A percentile compares a stretch with the other conserved stretches of the same genome.
Conservation (phyloP, 2,113 vertebrate species). For the Varanus komodoensis region DNA sequence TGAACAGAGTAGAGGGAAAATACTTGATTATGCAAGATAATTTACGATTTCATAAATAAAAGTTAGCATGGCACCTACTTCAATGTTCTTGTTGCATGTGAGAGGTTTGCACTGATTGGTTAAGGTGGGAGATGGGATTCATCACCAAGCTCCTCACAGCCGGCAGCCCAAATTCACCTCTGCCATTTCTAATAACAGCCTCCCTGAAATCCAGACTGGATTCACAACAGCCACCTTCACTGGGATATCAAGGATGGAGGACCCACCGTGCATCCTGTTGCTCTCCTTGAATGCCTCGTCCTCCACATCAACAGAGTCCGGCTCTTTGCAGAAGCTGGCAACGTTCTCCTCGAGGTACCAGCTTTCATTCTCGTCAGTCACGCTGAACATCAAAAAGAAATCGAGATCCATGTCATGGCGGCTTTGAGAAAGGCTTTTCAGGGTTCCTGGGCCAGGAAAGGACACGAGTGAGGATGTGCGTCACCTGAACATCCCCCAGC, state of each 20-base stretch:
- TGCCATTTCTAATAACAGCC: not conserved
- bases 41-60: too few relatives aligned
- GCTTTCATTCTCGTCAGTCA: slow-evolving; percentile 83
- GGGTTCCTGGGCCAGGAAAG: slow-evolving; percentile 61
- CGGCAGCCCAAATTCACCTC: not conserved
- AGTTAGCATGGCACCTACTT: too few relatives aligned
- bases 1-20: too few relatives aligned
- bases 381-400: slow-evolving; percentile 82
- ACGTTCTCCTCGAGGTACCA: slow-evolving; percentile 82
- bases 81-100: too few relatives aligned
- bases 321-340: slow-evolving; percentile 72
- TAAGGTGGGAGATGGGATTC: not conserved
- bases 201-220: not conserved
- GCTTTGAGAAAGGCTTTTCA: slow-evolving; percentile 70
- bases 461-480: not conserved
- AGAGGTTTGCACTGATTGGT: too few relatives aligned
- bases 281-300: slow-evolving; percentile 78
- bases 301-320: slow-evolving; percentile 76
- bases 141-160: not conserved
- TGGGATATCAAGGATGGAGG: not conserved
- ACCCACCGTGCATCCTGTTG: slow-evolving; percentile 82
- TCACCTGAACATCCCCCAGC: not conserved
- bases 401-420: slow-evolving; percentile 75
- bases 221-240: not conserved
- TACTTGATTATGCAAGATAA: too few relatives aligned